Percentiles rank a stretch among this genome's conserved stretches.
Evolutionary conservation across 2,113 vertebrate species (phyloP).

Genomic region (Gymnarchus niloticus): DNA sequence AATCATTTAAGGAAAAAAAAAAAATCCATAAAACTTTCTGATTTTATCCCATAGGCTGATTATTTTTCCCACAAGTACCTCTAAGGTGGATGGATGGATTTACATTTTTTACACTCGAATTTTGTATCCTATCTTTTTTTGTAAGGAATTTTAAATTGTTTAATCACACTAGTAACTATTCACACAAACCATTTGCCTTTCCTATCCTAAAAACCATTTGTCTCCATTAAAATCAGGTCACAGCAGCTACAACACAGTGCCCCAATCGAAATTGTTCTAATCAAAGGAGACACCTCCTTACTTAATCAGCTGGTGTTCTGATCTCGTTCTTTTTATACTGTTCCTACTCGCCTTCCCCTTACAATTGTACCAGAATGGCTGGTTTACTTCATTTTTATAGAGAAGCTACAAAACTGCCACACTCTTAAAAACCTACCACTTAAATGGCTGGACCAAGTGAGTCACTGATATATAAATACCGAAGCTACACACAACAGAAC

Average conservation of each 20-base stretch:
- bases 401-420: constrained; percentile 10
- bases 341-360: background rate
- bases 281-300: background rate
- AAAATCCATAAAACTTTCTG: background rate
- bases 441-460: background rate
- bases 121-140: background rate
- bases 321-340: background rate
- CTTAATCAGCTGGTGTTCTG: background rate
- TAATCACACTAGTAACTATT: background rate
- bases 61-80: background rate
- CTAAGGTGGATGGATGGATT: background rate
- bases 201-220: background rate
- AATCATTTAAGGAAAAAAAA: background rate
- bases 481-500: background rate
- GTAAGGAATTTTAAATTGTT: background rate
- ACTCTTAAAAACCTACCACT: constrained; percentile 1
- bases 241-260: background rate
- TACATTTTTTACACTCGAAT: background rate
- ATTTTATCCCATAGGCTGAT: background rate
- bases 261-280: background rate
- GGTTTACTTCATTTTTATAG: constrained; percentile 13
- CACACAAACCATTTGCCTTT: background rate
- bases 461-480: constrained; percentile 17
- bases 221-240: background rate
- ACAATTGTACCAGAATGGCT: background rate